Evolutionary conservation across 2,113 vertebrate genomes (phyloP).

Genomic region (Thalassoma bifasciatum): DNA sequence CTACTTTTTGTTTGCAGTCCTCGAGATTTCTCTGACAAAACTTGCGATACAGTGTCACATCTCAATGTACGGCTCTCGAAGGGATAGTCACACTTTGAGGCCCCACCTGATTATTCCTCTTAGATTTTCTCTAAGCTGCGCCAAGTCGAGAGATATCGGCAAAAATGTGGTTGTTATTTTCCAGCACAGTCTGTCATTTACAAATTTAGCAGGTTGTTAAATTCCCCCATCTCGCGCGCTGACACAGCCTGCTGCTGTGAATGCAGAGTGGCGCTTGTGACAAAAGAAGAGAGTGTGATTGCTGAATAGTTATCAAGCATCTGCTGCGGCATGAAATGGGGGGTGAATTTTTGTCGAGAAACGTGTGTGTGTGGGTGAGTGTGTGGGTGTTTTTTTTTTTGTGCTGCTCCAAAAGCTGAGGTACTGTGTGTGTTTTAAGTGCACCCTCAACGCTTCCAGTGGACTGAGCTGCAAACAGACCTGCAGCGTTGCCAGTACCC

Average conservation of each 20-base stretch:
- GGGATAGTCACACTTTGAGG: constrained; percentile 24
- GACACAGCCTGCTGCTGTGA: constrained; percentile 70
- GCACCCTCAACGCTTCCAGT: constrained; percentile 24
- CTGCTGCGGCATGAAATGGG: constrained; percentile 64
- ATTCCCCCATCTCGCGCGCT: constrained; percentile 62
- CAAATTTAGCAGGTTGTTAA: constrained; percentile 76
- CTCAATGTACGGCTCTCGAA: constrained; percentile 20
- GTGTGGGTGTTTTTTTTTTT: constrained; percentile 27
- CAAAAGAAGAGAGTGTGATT: constrained; percentile 68
- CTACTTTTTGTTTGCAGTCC: constrained; percentile 4
- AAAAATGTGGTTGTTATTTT: constrained; percentile 69
- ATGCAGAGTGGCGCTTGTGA: constrained; percentile 65
- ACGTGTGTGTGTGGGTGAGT: constrained; percentile 22
- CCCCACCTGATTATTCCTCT: constrained; percentile 57
- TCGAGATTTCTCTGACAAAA: constrained; percentile 9
- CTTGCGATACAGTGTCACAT: background rate
- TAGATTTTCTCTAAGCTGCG: constrained; percentile 39
- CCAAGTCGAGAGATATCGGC: constrained; percentile 60
- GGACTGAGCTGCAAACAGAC: constrained; percentile 48
- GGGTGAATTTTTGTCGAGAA: constrained; percentile 35
- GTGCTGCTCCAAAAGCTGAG: constrained; percentile 28
- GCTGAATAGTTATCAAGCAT: constrained; percentile 76
- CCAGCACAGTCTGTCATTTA: constrained; percentile 69
- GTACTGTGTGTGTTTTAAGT: constrained; percentile 42
- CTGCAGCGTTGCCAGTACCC: background rate